phyloP scores from a whole-genome alignment of 2,113 vertebrate species.

The Eurypyga helias region DNA sequence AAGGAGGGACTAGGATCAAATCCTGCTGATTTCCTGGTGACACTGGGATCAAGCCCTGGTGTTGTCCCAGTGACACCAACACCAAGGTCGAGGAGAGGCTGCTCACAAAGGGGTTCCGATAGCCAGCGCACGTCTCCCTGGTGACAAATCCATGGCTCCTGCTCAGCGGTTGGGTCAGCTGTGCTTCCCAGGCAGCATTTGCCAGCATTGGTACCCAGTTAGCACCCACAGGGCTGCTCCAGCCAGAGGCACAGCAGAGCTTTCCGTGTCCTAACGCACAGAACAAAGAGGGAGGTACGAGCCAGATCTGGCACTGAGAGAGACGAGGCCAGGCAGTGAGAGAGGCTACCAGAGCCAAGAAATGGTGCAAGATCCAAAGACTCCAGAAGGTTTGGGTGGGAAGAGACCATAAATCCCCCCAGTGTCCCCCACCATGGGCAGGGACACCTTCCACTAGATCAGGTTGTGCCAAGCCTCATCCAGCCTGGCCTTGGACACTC shows the following conservation, averaged over 20 bases:
- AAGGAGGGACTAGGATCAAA: not conserved
- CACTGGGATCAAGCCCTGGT: not conserved
- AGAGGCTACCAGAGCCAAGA: not conserved
- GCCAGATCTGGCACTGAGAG: not conserved
- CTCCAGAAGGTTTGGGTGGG: no score
- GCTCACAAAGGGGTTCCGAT: not conserved
- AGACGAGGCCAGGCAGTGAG: not conserved
- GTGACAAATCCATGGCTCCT: not conserved
- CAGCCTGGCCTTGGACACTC: no score
- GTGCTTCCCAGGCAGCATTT: not conserved
- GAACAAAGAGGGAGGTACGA: not conserved
- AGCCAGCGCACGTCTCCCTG: not conserved
- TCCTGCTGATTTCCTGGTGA: not conserved
- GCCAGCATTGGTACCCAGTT: not conserved
- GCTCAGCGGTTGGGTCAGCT: rapidly evolving
- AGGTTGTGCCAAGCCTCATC: no score
- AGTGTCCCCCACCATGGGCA: no score
- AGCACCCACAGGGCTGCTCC: not conserved
- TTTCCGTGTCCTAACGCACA: not conserved
- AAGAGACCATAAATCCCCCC: no score
- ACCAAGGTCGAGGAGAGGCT: not conserved
- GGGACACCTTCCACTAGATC: no score
- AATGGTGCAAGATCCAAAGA: not conserved
- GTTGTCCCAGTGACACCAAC: not conserved
- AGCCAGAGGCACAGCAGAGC: not conserved